These are phyloP conservation scores for Tetranychus cinnabarinus DNA, from an alignment of 1,140 invertebrate species.

Conservation along the genomic window DNA sequence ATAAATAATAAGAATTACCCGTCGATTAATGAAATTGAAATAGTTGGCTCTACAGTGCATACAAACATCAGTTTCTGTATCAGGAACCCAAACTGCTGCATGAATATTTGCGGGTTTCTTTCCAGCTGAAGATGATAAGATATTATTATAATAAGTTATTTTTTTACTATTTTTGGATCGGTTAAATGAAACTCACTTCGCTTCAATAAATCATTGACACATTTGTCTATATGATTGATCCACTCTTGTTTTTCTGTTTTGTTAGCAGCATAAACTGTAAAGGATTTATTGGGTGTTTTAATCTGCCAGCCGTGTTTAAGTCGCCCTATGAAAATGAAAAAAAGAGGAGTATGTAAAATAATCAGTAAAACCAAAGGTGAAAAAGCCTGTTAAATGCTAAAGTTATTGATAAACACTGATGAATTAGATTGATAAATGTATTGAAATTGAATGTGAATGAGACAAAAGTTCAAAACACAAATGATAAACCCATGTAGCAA, in stretches of 20 bases:
- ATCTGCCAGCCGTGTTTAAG: conserved; percentile 96
- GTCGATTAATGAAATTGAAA: conserved; percentile 82
- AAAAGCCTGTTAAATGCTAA: no score
- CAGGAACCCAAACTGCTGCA: conserved; percentile 95
- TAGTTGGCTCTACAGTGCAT: conserved; percentile 94
- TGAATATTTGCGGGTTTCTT: conserved; percentile 75
- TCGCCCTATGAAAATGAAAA: no score
- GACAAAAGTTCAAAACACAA: no score
- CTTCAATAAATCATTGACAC: conserved; percentile 76
- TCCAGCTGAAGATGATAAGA: conserved; percentile 38
- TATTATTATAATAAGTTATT: background rate
- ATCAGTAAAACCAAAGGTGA: no score
- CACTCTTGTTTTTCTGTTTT: conserved; percentile 91
- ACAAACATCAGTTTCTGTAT: conserved; percentile 74
- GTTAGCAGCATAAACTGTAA: conserved; percentile 97
- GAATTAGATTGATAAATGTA: no score
- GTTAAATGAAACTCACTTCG: conserved; percentile 40
- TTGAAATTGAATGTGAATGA: no score
- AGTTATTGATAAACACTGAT: no score
- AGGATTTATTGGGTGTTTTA: conserved; percentile 88
- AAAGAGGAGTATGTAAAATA: no score
- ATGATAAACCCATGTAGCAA: no score
- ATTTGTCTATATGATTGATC: conserved; percentile 99
- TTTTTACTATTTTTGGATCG: background rate
- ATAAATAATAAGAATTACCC: conserved; percentile 32